A percentile compares a stretch with the other conserved stretches of the same genome.
phyloP scores from a whole-genome alignment of 92 coral and sea anemone species.

The Isaurus tuberculatus region DNA sequence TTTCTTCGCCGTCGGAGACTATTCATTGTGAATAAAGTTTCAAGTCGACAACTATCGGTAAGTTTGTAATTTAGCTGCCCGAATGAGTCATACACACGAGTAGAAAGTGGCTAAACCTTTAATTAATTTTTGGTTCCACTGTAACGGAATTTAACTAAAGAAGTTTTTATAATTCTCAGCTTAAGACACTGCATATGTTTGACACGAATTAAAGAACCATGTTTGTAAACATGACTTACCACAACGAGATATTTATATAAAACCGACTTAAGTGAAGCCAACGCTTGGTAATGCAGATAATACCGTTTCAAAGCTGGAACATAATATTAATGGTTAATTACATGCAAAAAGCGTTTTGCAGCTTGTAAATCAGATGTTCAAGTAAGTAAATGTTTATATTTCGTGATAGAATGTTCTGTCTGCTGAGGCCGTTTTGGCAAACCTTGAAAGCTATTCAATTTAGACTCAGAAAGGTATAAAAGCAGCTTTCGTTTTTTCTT shows the following conservation, averaged over 20 bases:
- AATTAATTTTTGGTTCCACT: not conserved
- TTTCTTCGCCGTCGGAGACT: not conserved
- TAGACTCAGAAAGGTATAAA: too few relatives aligned
- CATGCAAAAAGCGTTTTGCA: too few relatives aligned
- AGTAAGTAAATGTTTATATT: too few relatives aligned
- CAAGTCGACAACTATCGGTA: too few relatives aligned
- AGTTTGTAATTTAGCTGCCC: too few relatives aligned
- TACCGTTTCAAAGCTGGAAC: not conserved
- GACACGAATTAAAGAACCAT: not conserved
- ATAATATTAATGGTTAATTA: too few relatives aligned
- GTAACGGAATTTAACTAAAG: not conserved
- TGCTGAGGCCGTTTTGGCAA: too few relatives aligned
- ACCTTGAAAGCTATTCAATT: too few relatives aligned
- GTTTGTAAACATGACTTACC: not conserved
- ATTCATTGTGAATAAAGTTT: not conserved
- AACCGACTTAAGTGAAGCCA: not conserved
- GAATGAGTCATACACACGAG: not conserved
- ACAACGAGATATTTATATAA: not conserved
- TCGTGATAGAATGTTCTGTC: too few relatives aligned
- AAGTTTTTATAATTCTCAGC: not conserved
- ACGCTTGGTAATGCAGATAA: not conserved
- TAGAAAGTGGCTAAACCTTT: not conserved
- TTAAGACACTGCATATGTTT: not conserved
- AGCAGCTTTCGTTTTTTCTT: too few relatives aligned
- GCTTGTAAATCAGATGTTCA: too few relatives aligned